phyloP scores from a whole-genome alignment of 2,888 invertebrate species.

The Apantesis nais region DNA sequence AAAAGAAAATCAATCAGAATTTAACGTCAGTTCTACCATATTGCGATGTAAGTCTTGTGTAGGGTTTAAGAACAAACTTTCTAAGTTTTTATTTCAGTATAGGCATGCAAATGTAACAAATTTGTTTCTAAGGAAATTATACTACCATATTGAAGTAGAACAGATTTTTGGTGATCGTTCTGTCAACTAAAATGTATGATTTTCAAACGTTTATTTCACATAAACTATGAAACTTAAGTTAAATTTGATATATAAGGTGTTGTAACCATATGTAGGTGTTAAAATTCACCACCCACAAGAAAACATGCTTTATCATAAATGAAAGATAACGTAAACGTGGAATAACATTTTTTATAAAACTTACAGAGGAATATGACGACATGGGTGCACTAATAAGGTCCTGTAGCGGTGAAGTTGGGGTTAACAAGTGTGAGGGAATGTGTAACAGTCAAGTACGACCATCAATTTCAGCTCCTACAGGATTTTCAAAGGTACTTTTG shows the following conservation, averaged over 20 bases:
- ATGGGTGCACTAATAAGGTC: constrained; percentile 93
- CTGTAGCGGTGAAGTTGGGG: constrained; percentile 95
- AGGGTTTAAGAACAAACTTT: neutral
- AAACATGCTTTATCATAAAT: neutral
- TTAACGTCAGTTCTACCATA: neutral
- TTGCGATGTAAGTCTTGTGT: too few relatives aligned
- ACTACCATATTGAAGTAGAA: neutral
- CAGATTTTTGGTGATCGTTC: neutral
- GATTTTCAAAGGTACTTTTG: constrained; percentile 91
- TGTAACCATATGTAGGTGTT: too few relatives aligned
- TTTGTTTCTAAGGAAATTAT: neutral
- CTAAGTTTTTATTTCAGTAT: neutral
- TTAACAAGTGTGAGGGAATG: constrained; percentile 97
- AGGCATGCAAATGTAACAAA: neutral
- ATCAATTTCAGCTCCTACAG: constrained; percentile 94
- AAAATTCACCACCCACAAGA: too few relatives aligned
- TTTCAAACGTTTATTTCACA: neutral
- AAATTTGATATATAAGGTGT: neutral
- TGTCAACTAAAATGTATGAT: neutral
- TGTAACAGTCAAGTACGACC: constrained; percentile 97
- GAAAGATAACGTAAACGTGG: neutral
- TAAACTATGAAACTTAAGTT: neutral
- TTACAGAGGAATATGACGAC: constrained; percentile 94
- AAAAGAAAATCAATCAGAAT: neutral
- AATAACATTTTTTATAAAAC: neutral